Evolutionary conservation across 2,113 vertebrate genomes (phyloP), one percentile per base, ranked within the genome.

Genomic region (Micronisus gabar): DNA sequence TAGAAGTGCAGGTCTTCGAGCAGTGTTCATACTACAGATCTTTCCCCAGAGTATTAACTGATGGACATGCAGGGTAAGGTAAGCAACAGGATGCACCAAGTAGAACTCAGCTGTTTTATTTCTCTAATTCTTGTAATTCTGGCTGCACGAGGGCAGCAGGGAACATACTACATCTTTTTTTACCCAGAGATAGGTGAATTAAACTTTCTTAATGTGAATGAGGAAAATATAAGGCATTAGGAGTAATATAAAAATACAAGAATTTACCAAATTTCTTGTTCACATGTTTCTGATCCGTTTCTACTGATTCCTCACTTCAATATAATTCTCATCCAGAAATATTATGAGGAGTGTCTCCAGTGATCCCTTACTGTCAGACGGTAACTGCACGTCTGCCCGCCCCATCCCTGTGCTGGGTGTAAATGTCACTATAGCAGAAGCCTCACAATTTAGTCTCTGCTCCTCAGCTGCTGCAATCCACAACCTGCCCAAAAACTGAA

Each of bases 1-100:
- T 83, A 94, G 66, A 95, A 97, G 94, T 94, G 91, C 71, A 93
- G 67, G 47, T 88, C 82, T 89, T 89, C 53, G 68, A 65, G 86
- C 30, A 85, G 53, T 7, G 13, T 25, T 94, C 84, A 82, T 62
- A 70, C 89, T 53, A 94, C 20, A 87, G 45, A 34, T 17, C 66
- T 3, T 56, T 72, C 88, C 66, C 55, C 62, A 70, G 86, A 81
- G 84, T 16, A 73, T 56, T 65, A 52, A 72, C 78, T 19, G 58
- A 82, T 40, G 66, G 90, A 94, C 61, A 22, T 17, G 22, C 1
- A 3, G 70, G n/a, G 34, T 75, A 95, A 85, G 73, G 52, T 29
- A 86, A 87, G 84, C 78, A 91, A 75, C 48, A 88, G 74, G 62
- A 76, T 25, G 32, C 48, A 48, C 43, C 0, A 0, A 74, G 58